Base-by-base conservation (phyloP, 1,140 invertebrate species). In the Atta cephalotes region DNA sequence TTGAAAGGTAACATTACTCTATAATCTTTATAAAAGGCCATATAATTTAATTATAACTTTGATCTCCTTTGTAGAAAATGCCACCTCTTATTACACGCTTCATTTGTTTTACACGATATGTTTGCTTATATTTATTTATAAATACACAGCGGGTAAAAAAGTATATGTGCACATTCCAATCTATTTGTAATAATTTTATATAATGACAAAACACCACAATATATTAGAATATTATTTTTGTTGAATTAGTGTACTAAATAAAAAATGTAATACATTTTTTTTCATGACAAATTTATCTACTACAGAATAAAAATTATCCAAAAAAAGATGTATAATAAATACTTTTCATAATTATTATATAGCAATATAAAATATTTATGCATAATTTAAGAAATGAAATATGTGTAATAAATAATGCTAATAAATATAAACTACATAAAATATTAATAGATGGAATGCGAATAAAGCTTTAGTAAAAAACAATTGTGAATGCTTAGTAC, bases 381-480 rank as follows among this genome's bases (percentile, higher is more conserved):
- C 12, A 18, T 14, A 18, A 10, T 39, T 25, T 25, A 18, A 70
- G 21, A 14, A 39, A 25, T 0, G n/a, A 53, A 56, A 4, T 65
- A 5, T 63, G 21, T 25, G 16, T 5, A 14, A 66, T 45, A 49
- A 79, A 78, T 25, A 79, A 80, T 70, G 9, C 16, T 56, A 70
- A 80, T 56, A 70, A 80, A 71, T 71, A 39, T 18, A 1, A 51
- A 70, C 14, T 81, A 35, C 6, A 5, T 49, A 39, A 81, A 81
- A 71, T 71, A 39, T 53, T 56, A 31, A n/a, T 68, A 35, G 31
- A 70, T 12, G n/a, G 66, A 56, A 56, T 14, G 63, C 51, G 49
- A 81, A 81, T 72, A 71, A 81, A 28, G 51, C 31, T 81, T 81
- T 71, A 62, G 56, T 49, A 62, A 74, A 62, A 74, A 84, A 56